These are phyloP conservation scores for Acanthopagrus latus DNA, from an alignment of 2,797 vertebrate species.

Conservation along the genomic window DNA sequence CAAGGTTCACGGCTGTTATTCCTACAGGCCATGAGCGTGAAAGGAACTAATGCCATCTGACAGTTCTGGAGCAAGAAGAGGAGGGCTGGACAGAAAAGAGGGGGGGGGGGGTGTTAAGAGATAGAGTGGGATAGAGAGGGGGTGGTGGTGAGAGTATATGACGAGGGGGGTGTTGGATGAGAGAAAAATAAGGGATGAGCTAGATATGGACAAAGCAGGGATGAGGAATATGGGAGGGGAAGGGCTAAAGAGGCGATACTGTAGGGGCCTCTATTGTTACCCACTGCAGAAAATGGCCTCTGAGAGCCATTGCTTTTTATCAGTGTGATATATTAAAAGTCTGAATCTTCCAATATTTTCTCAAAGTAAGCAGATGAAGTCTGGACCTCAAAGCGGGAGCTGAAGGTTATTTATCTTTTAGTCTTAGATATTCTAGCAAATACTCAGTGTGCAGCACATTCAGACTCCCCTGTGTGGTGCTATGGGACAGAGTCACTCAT, in stretches of 20 bases:
- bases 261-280: conserved; percentile 65
- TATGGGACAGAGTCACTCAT: conserved; percentile 15
- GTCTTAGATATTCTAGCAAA: conserved; percentile 10
- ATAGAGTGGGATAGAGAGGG: conserved; percentile 77
- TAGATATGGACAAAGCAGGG: conserved; percentile 81
- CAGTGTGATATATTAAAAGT: conserved; percentile 33
- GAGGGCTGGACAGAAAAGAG: conserved; percentile 86
- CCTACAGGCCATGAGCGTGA: conserved; percentile 94
- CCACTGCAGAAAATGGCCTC: conserved; percentile 58
- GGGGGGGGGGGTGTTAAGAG: conserved; percentile 78
- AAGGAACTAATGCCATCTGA: conserved; percentile 95
- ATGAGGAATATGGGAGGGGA: conserved; percentile 73
- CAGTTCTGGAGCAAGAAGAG: conserved; percentile 97
- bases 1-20: conserved; percentile 95
- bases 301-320: conserved; percentile 31
- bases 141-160: conserved; percentile 70
- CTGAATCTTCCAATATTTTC: conserved; percentile 25
- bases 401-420: conserved; percentile 11
- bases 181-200: conserved; percentile 81
- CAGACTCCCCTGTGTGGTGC: conserved; percentile 25
- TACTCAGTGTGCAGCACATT: conserved; percentile 24
- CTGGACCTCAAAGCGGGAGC: conserved; percentile 14
- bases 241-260: conserved; percentile 64
- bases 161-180: conserved; percentile 74
- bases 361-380: background rate